These are phyloP conservation scores for Plebejus anna DNA, from an alignment of 2,888 invertebrate genomes.

Conservation along the genomic window DNA sequence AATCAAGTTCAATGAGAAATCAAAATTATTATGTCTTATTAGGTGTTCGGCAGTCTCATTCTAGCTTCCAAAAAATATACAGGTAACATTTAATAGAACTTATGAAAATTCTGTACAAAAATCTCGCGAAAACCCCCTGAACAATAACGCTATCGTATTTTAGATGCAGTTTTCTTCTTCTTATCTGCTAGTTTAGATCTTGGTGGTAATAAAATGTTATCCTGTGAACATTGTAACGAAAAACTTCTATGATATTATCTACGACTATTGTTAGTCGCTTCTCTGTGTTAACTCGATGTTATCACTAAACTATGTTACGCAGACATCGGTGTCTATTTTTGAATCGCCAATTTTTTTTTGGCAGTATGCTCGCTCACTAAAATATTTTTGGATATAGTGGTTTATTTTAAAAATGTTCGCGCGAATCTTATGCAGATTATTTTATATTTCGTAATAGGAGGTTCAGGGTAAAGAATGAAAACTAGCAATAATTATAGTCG, in stretches of 20 bases:
- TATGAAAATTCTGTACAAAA: no score
- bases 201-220: background rate
- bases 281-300: background rate
- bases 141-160: background rate
- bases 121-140: no score
- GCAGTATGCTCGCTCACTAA: background rate
- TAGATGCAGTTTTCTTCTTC: background rate
- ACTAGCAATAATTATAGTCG: no score
- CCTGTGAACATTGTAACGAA: conserved; percentile 12
- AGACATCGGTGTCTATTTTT: background rate
- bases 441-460: background rate
- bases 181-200: background rate
- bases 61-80: background rate
- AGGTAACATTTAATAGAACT: background rate
- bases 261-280: background rate
- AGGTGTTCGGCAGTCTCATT: no score
- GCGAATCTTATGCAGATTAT: background rate
- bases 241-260: background rate
- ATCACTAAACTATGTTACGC: background rate
- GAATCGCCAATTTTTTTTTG: background rate
- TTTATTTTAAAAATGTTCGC: conserved; percentile 1
- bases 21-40: background rate
- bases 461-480: background rate
- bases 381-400: background rate
- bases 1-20: background rate